These are phyloP conservation scores for Cygnus buccinator DNA, from an alignment of 2,113 vertebrate species.

Conservation along the genomic window DNA sequence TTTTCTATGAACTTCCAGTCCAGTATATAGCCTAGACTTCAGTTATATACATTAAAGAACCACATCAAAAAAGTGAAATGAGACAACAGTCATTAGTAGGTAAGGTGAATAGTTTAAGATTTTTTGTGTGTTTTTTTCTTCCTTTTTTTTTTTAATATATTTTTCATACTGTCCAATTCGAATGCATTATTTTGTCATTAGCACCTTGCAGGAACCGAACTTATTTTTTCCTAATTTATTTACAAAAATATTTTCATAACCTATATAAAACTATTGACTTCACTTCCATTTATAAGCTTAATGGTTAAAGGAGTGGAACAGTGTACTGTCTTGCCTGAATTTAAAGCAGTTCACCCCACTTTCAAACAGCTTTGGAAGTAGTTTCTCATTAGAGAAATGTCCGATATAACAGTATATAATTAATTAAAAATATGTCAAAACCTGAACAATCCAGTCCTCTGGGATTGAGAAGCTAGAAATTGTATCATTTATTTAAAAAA, in stretches of 20 bases:
- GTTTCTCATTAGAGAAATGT: neutral
- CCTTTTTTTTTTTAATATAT: neutral
- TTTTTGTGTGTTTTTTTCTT: too few species aligned
- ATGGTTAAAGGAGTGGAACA: neutral
- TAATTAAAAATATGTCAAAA: neutral
- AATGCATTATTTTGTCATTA: neutral
- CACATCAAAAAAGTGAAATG: neutral
- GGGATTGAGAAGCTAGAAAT: neutral
- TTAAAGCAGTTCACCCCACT: neutral
- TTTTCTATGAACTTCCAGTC: neutral
- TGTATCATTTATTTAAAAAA: too few species aligned
- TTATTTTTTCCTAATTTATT: neutral
- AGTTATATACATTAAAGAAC: neutral
- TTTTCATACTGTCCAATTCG: neutral
- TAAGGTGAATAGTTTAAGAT: neutral
- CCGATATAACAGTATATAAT: neutral
- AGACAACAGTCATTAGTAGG: fast-evolving
- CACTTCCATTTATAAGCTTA: neutral
- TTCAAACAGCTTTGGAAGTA: neutral
- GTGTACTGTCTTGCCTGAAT: neutral
- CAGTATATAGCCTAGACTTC: neutral
- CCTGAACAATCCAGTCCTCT: neutral
- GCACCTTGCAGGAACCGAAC: neutral
- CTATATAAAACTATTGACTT: neutral
- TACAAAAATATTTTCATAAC: neutral